A percentile compares a stretch with the other conserved stretches of the same genome.
Evolutionary conservation across 2,888 invertebrate species (phyloP).

Genomic region (Parnassius smintheus): DNA sequence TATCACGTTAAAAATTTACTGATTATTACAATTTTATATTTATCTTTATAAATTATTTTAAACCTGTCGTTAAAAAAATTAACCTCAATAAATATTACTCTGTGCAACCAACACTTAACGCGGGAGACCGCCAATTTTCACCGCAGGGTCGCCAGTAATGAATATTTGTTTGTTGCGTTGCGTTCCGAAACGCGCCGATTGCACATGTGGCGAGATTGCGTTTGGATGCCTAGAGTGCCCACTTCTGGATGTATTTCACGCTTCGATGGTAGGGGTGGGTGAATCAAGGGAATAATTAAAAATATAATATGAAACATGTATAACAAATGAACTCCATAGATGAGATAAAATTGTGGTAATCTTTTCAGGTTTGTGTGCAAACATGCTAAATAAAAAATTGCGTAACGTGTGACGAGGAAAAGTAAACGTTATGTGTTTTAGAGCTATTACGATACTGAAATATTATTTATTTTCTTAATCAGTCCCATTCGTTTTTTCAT

Average conservation of each 20-base stretch:
- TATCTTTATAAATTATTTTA: background rate
- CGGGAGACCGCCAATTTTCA: constrained; percentile 53
- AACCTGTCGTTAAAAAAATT: background rate
- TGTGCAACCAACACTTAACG: constrained; percentile 1
- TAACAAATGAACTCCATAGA: background rate
- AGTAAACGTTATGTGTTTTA: no score
- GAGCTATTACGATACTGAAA: no score
- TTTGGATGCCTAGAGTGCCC: constrained; percentile 41
- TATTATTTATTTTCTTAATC: no score
- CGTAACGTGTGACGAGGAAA: no score
- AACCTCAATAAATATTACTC: background rate
- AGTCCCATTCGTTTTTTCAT: no score
- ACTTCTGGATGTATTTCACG: constrained; percentile 47
- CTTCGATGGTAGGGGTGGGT: constrained; percentile 48
- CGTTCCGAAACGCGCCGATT: constrained; percentile 40
- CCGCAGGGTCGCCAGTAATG: constrained; percentile 62
- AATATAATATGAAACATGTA: constrained; percentile 8
- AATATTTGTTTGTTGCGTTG: constrained; percentile 43
- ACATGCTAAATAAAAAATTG: background rate
- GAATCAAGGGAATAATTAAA: constrained; percentile 25
- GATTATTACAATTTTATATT: no score
- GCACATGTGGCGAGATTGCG: constrained; percentile 70
- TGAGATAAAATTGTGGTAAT: no score
- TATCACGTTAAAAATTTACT: no score
- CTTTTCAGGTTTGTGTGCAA: background rate